A percentile compares a stretch with the other conserved stretches of the same genome.
These are phyloP conservation scores for Polyodon spathula DNA, from an alignment of 2,113 vertebrate genomes.

Conservation along the genomic window DNA sequence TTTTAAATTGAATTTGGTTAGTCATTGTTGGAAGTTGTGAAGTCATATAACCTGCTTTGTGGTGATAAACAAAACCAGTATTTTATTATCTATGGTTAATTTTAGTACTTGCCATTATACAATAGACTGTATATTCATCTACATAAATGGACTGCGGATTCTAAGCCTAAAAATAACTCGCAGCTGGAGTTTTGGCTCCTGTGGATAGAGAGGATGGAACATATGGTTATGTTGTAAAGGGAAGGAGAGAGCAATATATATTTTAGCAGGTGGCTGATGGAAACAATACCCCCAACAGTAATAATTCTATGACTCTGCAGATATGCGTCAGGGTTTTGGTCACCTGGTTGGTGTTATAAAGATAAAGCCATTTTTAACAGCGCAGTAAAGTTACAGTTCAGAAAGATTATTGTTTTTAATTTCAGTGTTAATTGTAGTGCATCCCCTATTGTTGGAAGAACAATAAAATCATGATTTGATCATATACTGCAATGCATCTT, in stretches of 20 bases:
- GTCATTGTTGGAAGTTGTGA: conserved; percentile 34
- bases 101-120: not conserved
- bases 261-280: not conserved
- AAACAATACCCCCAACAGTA: no score
- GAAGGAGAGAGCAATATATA: not conserved
- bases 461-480: no score
- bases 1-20: no score
- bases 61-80: conserved; percentile 5
- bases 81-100: not conserved
- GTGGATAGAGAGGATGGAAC: not conserved
- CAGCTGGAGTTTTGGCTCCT: not conserved
- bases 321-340: no score
- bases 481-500: no score
- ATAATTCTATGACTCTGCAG: no score
- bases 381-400: no score
- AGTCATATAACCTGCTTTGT: conserved; percentile 17
- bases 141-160: conserved; percentile 26
- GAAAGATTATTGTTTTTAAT: no score
- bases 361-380: no score
- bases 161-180: conserved; percentile 4
- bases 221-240: not conserved
- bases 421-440: no score
- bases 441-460: no score
- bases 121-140: not conserved
- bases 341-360: no score